Base-by-base conservation (phyloP, 2,113 vertebrate genomes). In the Pluvialis apricaria region DNA sequence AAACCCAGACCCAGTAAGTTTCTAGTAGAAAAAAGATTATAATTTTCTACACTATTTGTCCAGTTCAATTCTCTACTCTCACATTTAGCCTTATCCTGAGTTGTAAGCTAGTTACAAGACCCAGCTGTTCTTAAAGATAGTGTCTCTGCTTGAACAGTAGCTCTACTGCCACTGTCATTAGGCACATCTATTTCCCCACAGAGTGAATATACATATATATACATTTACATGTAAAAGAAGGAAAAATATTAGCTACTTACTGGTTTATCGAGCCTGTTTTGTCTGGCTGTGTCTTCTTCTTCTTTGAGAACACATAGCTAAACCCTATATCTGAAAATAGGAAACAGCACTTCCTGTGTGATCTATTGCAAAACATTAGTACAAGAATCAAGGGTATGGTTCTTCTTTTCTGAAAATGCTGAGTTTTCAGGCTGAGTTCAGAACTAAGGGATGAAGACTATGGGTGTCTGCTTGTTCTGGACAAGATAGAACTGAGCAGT, bases 341-440 rank as follows among this genome's bases (percentile, higher is more conserved):
- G 97, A 97, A 97, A 94, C 15, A 42, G 82, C 52, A 95, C 88
- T 97, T 97, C 95, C 97, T 94, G 95, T 95, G 78, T 84, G 40
- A 92, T 84, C 40, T 70, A 2, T 97, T 97, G 82, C 96, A 94
- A 64, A 94, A 95, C 10, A 2, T 86, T 40, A 75, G 88, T 87
- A 84, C 86, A 81, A 76, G 85, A 94, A 94, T 73, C 60, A 58
- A 52, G 78, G 40, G 11, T 36, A 79, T 15, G 22, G 49, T 96
- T 55, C 86, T 92, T 93, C 81, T 92, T 90, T 89, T 94, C 73
- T 55, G 69, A 73, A 86, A 78, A 36, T 4, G 2, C 32, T 47
- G 0, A 0, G 21, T 82, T 89, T 85, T 31, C 40, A 79, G 25
- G 31, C 55, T 68, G 51, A 65, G 28, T 22, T 62, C 69, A 82